These are phyloP conservation scores for Aricia agestis DNA, from an alignment of 1,140 invertebrate genomes.

Conservation along the genomic window DNA sequence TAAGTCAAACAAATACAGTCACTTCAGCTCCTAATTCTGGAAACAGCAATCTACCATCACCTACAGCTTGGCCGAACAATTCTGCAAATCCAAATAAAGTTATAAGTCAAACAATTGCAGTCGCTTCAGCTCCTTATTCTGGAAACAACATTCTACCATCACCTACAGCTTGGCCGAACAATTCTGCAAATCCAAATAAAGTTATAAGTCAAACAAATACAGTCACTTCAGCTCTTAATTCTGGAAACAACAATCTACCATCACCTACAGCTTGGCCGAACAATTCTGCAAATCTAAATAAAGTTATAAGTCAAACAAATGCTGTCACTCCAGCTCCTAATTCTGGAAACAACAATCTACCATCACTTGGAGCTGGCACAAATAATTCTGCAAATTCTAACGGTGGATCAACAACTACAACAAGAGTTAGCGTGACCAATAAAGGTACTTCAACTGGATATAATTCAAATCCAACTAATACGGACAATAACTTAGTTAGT, in stretches of 20 bases:
- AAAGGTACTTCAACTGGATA: too few species aligned
- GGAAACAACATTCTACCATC: neutral
- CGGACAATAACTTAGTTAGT: too few species aligned
- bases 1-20: neutral
- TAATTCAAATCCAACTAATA: too few species aligned
- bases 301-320: neutral
- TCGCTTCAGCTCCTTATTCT: neutral
- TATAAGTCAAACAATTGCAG: too few species aligned
- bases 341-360: neutral
- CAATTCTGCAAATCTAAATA: neutral
- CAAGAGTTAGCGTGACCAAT: neutral
- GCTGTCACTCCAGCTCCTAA: neutral
- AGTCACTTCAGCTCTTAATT: neutral
- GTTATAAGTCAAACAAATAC: too few species aligned
- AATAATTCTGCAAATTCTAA: neutral
- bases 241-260: neutral
- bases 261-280: neutral
- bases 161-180: neutral
- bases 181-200: too few species aligned
- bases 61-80: neutral
- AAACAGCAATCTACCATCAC: neutral
- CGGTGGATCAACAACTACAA: neutral
- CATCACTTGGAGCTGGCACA: neutral
- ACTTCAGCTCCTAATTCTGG: neutral
- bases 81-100: neutral